Evolutionary conservation across 2,888 invertebrate species (phyloP).

Genomic region (Dysmachus trigonus): DNA sequence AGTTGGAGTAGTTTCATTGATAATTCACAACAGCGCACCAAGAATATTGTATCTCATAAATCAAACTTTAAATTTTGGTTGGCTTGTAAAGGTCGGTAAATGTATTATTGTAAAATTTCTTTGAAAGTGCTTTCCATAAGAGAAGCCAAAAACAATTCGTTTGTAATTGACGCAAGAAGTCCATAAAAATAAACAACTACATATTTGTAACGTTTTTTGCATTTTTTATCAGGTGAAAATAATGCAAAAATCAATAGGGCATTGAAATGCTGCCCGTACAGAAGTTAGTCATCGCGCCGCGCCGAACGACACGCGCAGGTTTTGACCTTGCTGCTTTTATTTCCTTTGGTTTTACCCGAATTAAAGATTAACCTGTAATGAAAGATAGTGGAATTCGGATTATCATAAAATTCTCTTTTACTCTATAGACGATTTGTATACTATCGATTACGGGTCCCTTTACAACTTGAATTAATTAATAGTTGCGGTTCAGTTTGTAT

Average conservation of each 20-base stretch:
- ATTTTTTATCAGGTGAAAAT: not conserved
- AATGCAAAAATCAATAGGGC: not conserved
- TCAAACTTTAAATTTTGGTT: no score
- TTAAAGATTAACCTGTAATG: not conserved
- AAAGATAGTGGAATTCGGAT: not conserved
- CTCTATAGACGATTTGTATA: not conserved
- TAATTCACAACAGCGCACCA: no score
- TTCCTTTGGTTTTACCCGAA: not conserved
- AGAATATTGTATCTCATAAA: no score
- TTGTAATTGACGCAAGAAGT: not conserved
- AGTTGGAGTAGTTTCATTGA: no score
- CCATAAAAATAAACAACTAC: not conserved
- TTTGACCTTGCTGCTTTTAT: not conserved
- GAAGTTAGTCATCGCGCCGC: not conserved
- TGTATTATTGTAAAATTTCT: no score
- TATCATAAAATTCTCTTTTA: not conserved
- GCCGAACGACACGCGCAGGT: not conserved
- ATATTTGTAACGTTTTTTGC: not conserved
- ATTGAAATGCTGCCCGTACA: not conserved
- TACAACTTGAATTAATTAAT: not conserved
- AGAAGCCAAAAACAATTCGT: no score
- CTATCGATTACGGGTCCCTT: not conserved
- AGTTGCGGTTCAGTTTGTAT: not conserved
- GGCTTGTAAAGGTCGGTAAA: no score
- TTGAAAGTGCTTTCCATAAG: no score